Conservation (phyloP, 2,888 invertebrate genomes). For the Calephelis perditalis region DNA sequence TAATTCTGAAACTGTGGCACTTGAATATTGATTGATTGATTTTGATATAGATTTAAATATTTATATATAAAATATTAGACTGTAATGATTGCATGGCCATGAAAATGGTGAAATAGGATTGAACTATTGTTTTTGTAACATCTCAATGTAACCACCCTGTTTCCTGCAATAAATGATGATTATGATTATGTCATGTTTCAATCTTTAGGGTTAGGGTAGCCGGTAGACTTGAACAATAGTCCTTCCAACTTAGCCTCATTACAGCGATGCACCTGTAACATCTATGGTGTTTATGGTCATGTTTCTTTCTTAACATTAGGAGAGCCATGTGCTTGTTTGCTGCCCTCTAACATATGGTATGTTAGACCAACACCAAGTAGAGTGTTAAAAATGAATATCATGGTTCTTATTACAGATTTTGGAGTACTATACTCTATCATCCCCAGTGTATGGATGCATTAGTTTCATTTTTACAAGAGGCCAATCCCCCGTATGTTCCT, state of each 20-base stretch:
- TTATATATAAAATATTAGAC: too few species aligned
- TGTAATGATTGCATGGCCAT: too few species aligned
- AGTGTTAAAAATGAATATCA: background rate
- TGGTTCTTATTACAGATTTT: constrained; percentile 73
- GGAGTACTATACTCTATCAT: constrained; percentile 84
- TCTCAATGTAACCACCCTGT: too few species aligned
- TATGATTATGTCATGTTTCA: too few species aligned
- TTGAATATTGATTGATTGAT: too few species aligned
- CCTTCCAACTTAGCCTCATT: background rate
- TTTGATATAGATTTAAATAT: too few species aligned
- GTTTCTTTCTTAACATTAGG: too few species aligned
- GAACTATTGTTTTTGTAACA: too few species aligned
- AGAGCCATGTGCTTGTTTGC: too few species aligned
- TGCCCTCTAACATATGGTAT: background rate
- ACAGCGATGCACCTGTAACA: background rate
- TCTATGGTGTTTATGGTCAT: background rate
- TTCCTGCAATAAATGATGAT: too few species aligned
- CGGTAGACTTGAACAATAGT: background rate
- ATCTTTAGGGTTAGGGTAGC: background rate
- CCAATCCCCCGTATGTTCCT: constrained; percentile 82
- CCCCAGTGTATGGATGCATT: constrained; percentile 80
- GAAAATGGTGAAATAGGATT: too few species aligned
- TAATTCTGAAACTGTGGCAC: too few species aligned
- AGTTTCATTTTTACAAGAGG: constrained; percentile 85
- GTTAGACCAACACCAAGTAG: background rate